These are phyloP conservation scores for Uria aalge DNA, from an alignment of 2,113 vertebrate species.

Conservation along the genomic window DNA sequence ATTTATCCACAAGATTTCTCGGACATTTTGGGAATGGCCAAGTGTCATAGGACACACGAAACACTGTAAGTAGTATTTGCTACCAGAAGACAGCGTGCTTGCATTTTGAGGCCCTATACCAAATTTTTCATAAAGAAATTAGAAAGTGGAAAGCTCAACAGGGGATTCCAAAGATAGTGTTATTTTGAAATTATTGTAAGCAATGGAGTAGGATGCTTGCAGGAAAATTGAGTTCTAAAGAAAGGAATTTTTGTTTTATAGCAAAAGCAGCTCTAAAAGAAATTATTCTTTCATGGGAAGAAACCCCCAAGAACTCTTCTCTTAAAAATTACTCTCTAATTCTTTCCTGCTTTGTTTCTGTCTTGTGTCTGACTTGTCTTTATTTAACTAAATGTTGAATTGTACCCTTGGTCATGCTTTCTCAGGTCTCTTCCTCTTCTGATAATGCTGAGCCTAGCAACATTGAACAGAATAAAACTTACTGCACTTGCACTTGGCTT, in stretches of 20 bases:
- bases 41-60: background rate
- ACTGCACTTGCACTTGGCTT: background rate
- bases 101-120: background rate
- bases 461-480: background rate
- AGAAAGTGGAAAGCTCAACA: background rate
- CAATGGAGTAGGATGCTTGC: background rate
- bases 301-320: background rate
- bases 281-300: background rate
- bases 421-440: background rate
- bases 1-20: background rate
- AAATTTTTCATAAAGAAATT: background rate
- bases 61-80: background rate
- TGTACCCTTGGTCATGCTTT: background rate
- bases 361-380: background rate
- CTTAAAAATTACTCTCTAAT: background rate
- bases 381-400: background rate
- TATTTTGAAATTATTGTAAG: background rate
- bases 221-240: background rate
- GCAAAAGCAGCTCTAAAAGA: background rate
- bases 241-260: background rate
- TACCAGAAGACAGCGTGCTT: background rate
- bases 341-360: background rate
- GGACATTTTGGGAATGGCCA: background rate
- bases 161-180: background rate
- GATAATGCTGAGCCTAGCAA: background rate